A percentile compares a stretch with the other conserved stretches of the same genome.
These are phyloP conservation scores for Cheilosia pagana DNA, from an alignment of 2,888 invertebrate genomes.

Conservation along the genomic window DNA sequence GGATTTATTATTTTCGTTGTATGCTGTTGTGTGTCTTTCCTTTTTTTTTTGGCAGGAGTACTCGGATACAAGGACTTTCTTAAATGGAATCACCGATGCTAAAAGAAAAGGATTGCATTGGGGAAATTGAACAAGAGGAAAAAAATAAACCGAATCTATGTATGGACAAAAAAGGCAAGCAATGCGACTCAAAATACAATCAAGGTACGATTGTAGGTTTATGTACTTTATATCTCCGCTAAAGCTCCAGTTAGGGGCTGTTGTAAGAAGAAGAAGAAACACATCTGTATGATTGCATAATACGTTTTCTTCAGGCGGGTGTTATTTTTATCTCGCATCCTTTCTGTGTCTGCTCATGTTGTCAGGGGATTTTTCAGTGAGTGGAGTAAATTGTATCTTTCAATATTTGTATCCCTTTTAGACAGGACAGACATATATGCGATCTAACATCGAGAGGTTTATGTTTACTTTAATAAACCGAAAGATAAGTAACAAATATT, in stretches of 20 bases:
- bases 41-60: constrained; percentile 16
- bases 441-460: constrained; percentile 34
- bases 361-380: constrained; percentile 23
- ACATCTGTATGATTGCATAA: constrained; percentile 59
- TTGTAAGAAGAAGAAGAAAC: constrained; percentile 35
- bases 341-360: constrained; percentile 23
- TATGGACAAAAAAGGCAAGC: neutral
- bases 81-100: constrained; percentile 64
- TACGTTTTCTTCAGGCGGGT: constrained; percentile 21
- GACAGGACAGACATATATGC: neutral
- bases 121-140: constrained; percentile 50
- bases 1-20: constrained; percentile 69
- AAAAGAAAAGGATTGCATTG: constrained; percentile 62
- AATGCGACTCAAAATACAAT: constrained; percentile 40
- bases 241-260: constrained; percentile 39
- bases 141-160: constrained; percentile 13
- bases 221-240: constrained; percentile 18
- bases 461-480: constrained; percentile 62
- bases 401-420: constrained; percentile 47
- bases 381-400: constrained; percentile 53
- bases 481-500: constrained; percentile 65
- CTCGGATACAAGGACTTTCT: constrained; percentile 51
- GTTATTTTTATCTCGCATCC: neutral
- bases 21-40: constrained; percentile 40
- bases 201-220: constrained; percentile 23